Conservation (phyloP, 2,888 invertebrate species). For the Acronicta psi region DNA sequence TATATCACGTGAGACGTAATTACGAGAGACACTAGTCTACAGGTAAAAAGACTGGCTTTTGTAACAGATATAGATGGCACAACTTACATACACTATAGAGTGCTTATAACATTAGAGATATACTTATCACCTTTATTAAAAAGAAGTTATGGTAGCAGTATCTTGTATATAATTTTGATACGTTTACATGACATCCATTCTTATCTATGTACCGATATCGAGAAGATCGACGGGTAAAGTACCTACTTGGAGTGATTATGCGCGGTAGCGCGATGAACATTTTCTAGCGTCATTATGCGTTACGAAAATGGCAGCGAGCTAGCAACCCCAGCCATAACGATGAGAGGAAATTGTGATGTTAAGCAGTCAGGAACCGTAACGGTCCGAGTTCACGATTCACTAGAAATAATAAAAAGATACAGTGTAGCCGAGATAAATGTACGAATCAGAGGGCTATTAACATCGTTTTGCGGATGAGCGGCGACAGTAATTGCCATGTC, state of each 20-base stretch:
- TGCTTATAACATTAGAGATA: conserved; percentile 27
- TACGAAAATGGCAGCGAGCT: conserved; percentile 59
- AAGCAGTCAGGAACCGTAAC: conserved; percentile 54
- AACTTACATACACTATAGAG: conserved; percentile 27
- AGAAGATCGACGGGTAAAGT: conserved; percentile 54
- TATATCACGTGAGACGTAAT: conserved; percentile 49
- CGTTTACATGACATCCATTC: conserved; percentile 49
- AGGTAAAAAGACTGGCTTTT: conserved; percentile 40
- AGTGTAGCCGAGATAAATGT: conserved; percentile 77
- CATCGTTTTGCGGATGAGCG: conserved; percentile 87
- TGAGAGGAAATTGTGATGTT: conserved; percentile 60
- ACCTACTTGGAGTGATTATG: conserved; percentile 60
- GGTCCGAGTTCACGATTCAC: conserved; percentile 61
- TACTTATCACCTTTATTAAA: conserved; percentile 46
- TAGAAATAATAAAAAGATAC: conserved; percentile 71
- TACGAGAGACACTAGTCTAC: conserved; percentile 42
- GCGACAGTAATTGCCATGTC: conserved; percentile 88
- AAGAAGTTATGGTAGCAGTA: conserved; percentile 31
- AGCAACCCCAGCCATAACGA: conserved; percentile 62
- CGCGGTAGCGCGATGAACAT: conserved; percentile 63
- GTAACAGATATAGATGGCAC: conserved; percentile 31
- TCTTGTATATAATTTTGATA: conserved; percentile 49
- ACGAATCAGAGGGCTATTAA: conserved; percentile 85
- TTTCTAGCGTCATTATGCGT: conserved; percentile 67
- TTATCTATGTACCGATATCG: conserved; percentile 53